Base-by-base conservation (phyloP, 1,140 invertebrate genomes). In the Halesus radiatus region DNA sequence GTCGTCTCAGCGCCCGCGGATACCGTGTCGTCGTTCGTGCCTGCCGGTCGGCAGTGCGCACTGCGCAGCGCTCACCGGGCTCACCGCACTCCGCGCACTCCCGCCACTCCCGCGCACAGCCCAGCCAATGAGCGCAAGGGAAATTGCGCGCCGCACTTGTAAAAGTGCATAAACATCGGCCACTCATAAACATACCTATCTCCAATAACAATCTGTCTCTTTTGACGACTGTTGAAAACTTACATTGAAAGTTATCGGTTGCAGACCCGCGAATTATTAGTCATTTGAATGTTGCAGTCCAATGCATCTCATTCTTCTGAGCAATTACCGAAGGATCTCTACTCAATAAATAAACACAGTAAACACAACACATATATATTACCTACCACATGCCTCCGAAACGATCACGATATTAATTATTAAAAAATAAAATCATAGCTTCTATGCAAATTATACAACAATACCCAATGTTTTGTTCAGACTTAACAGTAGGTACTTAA, bases 11-110 rank as follows among this genome's bases (percentile, higher is more conserved):
- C 77, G 77, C 53, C 58, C 77, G 77, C 64, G 52, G 23, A 26
- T 37, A 54, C 77, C 77, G 77, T 79, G 77, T 77, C 54, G 77
- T 79, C 77, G 22, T 79, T 79, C 66, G 78, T 70, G 78, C 78
- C 76, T 53, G 78, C 78, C 68, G 68, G 37, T 29, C 26, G 78
- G 78, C 78, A 74, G 78, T 74, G 78, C 54, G 70, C 70, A 53
- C 20, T 26, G 23, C 52, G 70, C n/a, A n/a, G n/a, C n/a, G n/a
- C n/a, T n/a, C n/a, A n/a, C n/a, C n/a, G n/a, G n/a, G n/a, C n/a
- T n/a, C n/a, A n/a, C n/a, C n/a, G n/a, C n/a, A n/a, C n/a, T n/a
- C n/a, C n/a, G n/a, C n/a, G n/a, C n/a, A n/a, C n/a, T 32, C 37
- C 56, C 23, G 56, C 56, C 18, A 60, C 56, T 60, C 56, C 56